Evolutionary conservation across 2,888 invertebrate species (phyloP), one percentile per base, ranked within the genome.

Genomic region (Lycia hirtaria): DNA sequence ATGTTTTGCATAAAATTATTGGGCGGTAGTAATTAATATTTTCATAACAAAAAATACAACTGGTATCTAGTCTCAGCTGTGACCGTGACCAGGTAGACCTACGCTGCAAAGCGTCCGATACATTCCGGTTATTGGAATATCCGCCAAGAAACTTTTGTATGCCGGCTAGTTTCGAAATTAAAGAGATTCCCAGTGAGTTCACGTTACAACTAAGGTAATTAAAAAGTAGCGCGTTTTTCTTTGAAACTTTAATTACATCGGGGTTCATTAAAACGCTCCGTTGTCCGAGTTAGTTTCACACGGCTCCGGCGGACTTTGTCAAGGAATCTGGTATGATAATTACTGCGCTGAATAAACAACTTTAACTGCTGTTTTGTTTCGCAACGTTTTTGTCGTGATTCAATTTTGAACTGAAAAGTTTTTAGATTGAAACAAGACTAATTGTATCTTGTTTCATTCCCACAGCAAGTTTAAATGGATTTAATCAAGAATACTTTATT

Each of bases 181-280:
- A 57, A 60, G 45, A 63, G 62, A 66, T 70, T 75, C 55, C 57
- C 58, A 64, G 69, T 60, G 50, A 68, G 64, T 64, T 62, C 62
- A 64, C 52, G 69, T 65, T 65, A 71, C 67, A 71, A 64, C 70
- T 59, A 58, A 63, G 67, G 68, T 71, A 73, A 74, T 76, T 75
- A 71, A 71, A 72, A 58, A 62, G 62, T 56, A 58, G 59, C 61
- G 62, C 68, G 64, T 73, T 74, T 77, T 73, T 71, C 72, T 56
- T 69, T 60, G 44, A 65, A 75, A 73, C 63, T 71, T 70, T 64
- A 70, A 75, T 73, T 72, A 69, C 61, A 61, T 59, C 55, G 53
- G 62, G 69, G 71, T 75, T 75, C 74, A 73, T 76, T 75, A 73
- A 68, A 72, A 72, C 62, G 68, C 45, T 59, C 62, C 53, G 57